phyloP scores from a whole-genome alignment of 2,113 vertebrate species.

The Upupa epops region DNA sequence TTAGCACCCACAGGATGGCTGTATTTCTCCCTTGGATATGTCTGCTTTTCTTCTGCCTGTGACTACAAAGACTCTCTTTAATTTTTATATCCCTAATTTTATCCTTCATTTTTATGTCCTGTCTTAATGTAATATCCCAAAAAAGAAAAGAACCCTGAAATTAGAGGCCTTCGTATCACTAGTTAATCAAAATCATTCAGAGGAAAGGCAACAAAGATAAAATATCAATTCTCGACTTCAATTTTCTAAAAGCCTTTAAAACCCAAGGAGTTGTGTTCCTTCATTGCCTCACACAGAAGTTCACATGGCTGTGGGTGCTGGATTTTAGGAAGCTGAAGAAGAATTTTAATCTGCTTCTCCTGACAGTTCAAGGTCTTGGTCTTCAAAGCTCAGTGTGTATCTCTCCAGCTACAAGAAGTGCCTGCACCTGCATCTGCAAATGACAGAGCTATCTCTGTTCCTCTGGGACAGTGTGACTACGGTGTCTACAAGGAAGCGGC shows the following conservation, averaged over 20 bases:
- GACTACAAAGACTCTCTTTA: neutral
- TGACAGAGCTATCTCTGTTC: neutral
- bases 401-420: neutral
- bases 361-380: neutral
- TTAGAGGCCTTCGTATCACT: neutral
- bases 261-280: neutral
- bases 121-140: neutral
- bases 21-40: neutral
- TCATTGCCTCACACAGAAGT: neutral
- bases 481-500: neutral
- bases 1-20: neutral
- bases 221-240: neutral
- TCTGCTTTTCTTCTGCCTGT: neutral
- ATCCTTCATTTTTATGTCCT: too few relatives aligned
- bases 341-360: constrained; percentile 10
- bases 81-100: neutral
- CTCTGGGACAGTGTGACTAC: neutral
- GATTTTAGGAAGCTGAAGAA: neutral
- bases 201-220: neutral
- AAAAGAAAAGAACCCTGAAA: neutral
- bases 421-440: neutral
- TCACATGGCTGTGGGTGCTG: neutral
- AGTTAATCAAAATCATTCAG: neutral
- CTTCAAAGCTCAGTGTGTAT: neutral
- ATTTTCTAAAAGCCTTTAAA: neutral